Conservation (phyloP, 2,113 vertebrate genomes). For the Corythaeola cristata region DNA sequence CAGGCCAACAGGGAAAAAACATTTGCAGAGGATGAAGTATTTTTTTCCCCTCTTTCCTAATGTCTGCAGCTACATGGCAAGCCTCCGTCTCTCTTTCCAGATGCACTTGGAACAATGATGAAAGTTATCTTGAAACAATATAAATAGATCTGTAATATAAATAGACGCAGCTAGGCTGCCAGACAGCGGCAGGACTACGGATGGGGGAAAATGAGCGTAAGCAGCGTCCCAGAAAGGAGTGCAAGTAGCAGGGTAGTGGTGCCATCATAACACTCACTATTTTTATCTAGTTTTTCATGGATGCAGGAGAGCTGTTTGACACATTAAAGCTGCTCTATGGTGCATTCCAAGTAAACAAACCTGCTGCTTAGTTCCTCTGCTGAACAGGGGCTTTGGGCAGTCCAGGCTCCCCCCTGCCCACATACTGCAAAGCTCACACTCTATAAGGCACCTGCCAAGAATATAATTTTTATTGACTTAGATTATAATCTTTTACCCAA, state of each 20-base stretch:
- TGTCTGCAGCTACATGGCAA: not conserved
- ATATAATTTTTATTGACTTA: not conserved
- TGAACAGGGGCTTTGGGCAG: not conserved
- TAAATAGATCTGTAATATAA: constrained; percentile 62
- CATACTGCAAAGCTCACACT: not conserved
- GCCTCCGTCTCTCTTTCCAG: constrained; percentile 33
- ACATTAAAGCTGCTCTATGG: not conserved
- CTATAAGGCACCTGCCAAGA: not conserved
- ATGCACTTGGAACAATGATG: constrained; percentile 61
- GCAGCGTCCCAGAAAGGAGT: constrained; percentile 6
- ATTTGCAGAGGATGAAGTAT: constrained; percentile 41
- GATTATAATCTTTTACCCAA: not conserved
- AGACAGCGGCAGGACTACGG: constrained; percentile 1
- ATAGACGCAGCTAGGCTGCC: constrained; percentile 16
- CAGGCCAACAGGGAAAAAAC: not conserved
- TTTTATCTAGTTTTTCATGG: not conserved
- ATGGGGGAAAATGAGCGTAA: not conserved
- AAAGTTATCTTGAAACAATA: constrained; percentile 64
- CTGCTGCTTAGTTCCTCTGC: not conserved
- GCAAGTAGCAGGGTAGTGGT: not conserved
- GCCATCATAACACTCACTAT: not conserved
- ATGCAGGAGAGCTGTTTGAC: not conserved
- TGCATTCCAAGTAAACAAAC: not conserved
- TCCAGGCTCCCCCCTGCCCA: not conserved
- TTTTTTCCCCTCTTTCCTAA: constrained; percentile 45